Base-by-base conservation (phyloP, 2,888 invertebrate species). In the Automeris io region DNA sequence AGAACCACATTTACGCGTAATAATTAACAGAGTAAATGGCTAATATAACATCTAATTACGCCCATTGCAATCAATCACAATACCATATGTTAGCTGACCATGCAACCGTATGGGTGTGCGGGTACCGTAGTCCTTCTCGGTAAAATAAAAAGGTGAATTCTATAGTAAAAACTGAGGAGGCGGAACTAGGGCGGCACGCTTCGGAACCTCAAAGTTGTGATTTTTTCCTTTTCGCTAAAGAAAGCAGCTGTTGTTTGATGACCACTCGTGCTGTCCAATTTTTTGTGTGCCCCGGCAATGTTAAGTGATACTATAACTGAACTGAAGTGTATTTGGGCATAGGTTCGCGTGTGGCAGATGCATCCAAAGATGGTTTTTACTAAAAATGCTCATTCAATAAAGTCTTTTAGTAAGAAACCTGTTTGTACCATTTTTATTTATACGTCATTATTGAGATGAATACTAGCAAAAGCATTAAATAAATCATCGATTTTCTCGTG, bases 241-340 rank as follows among this genome's bases (percentile, higher is more conserved):
- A 60, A 59, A 49, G 61, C 85, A 85, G 79, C 78, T 85, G 85
- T 69, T 75, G 67, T 74, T 73, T 65, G 76, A 76, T 80, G 82
- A 82, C 85, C 85, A 81, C 79, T 83, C 76, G 58, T 71, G 67
- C 55, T 57, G 68, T 61, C 58, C 63, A 33, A 47, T 54, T 70
- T 79, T 74, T 75, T 71, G 58, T 61, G 43, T 39, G 40, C 48
- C 43, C 43, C 45, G 52, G 49, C 49, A 33, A 57, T 63, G 76
- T 70, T 70, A 79, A 66, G 61, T 58, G 79, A 80, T 78, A 76
- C 75, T 58, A 58, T 63, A 63, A 70, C 75, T 67, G 67, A 66
- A 70, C 66, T 63, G 61, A 61, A 22, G 26, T 21, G 18, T 37
- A 11, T 24, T 24, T 24, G 1, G 3, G 1, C 16, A 6, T 4